Evolutionary conservation across 2,888 invertebrate genomes (phyloP).

Genomic region (Apoda limacodes): DNA sequence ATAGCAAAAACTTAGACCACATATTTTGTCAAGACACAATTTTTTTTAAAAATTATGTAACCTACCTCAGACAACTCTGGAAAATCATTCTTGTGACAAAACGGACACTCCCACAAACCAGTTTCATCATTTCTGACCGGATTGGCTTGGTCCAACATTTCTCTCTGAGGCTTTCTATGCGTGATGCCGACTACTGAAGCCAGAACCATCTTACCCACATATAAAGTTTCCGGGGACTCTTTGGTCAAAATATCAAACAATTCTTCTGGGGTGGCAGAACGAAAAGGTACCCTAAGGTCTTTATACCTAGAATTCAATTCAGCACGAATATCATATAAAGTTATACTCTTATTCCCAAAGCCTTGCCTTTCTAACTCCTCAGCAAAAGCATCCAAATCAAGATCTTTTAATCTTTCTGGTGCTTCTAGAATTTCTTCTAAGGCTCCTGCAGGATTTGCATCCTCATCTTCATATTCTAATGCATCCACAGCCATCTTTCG

Average conservation of each 20-base stretch:
- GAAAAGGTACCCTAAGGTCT: slow-evolving; percentile 84
- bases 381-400: slow-evolving; percentile 98
- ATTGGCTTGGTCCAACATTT: slow-evolving; percentile 95
- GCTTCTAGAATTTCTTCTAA: slow-evolving; percentile 97
- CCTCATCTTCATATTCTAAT: slow-evolving; percentile 97
- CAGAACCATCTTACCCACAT: slow-evolving; percentile 86
- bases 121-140: slow-evolving; percentile 95
- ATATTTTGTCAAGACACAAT: too few species aligned
- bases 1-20: too few species aligned
- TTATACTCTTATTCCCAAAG: slow-evolving; percentile 91
- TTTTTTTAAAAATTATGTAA: too few species aligned
- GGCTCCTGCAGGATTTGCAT: slow-evolving; percentile 96
- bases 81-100: slow-evolving; percentile 96
- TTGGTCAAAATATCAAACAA: slow-evolving; percentile 95
- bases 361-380: slow-evolving; percentile 95
- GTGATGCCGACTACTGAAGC: slow-evolving; percentile 86
- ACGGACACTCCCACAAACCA: slow-evolving; percentile 97
- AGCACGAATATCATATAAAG: slow-evolving; percentile 95
- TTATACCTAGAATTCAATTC: slow-evolving; percentile 95
- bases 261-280: slow-evolving; percentile 86
- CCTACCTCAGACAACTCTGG: slow-evolving; percentile 88
- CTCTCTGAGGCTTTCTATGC: slow-evolving; percentile 89
- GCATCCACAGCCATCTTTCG: slow-evolving; percentile 99
- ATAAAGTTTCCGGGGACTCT: slow-evolving; percentile 95
- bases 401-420: slow-evolving; percentile 92